Conservation (phyloP, 1,140 invertebrate species). For the Drosophila nasuta region DNA sequence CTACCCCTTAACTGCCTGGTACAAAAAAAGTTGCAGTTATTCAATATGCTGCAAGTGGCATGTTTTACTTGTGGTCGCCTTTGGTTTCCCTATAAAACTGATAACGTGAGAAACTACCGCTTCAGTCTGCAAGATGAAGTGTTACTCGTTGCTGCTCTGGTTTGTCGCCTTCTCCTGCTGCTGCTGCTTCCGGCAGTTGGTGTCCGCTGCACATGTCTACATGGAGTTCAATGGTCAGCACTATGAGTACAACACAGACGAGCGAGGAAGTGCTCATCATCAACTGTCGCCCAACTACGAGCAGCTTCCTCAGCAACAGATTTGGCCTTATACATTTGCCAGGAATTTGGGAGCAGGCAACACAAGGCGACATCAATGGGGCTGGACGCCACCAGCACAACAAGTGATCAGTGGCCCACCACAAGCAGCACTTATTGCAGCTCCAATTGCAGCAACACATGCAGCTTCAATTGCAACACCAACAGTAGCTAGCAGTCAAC, state of each 20-base stretch:
- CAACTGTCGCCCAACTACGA: constrained; percentile 39
- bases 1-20: neutral
- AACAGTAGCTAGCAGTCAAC: neutral
- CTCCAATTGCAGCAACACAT: too few relatives aligned
- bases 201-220: constrained; percentile 54
- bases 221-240: constrained; percentile 67
- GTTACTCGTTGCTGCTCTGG: neutral
- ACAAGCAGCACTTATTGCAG: too few relatives aligned
- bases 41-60: constrained; percentile 44
- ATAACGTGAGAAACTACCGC: neutral
- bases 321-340: constrained; percentile 9
- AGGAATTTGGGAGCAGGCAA: neutral
- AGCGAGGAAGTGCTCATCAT: constrained; percentile 6
- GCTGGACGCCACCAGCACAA: constrained; percentile 6
- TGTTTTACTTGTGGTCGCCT: constrained; percentile 50
- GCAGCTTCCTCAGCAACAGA: constrained; percentile 17
- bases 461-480: neutral
- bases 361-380: constrained; percentile 5
- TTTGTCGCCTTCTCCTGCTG: constrained; percentile 6
- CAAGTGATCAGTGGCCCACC: neutral
- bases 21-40: constrained; percentile 23
- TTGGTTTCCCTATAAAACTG: constrained; percentile 37
- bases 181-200: neutral
- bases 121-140: constrained; percentile 52
- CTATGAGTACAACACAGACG: constrained; percentile 66